These are phyloP conservation scores for Drosophila buzzatii DNA, from an alignment of 2,888 invertebrate genomes.

Conservation along the genomic window DNA sequence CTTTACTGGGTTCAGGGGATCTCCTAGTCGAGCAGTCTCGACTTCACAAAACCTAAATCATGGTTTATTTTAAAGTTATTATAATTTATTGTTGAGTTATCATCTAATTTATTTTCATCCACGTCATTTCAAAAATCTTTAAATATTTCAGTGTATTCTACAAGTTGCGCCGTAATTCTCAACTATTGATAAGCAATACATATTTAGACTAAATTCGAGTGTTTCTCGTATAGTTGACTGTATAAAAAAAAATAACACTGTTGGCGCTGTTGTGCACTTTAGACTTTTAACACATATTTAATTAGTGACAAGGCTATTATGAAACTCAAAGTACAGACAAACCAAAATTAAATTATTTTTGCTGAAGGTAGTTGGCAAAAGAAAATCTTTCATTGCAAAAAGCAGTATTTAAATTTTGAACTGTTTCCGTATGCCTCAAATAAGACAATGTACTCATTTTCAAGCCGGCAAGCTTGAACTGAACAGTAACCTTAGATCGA, in stretches of 20 bases:
- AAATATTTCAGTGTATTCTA: too few species aligned
- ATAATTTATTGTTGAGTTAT: too few species aligned
- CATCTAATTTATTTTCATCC: not conserved
- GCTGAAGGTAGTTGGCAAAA: not conserved
- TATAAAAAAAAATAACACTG: not conserved
- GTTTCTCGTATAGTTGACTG: constrained; percentile 16
- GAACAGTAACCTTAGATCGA: constrained; percentile 50
- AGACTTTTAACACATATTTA: constrained; percentile 48
- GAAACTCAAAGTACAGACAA: constrained; percentile 56
- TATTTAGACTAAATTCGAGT: constrained; percentile 45
- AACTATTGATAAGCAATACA: constrained; percentile 52
- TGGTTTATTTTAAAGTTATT: too few species aligned
- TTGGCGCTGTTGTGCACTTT: constrained; percentile 49
- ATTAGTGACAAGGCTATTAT: constrained; percentile 57
- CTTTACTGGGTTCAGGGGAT: too few species aligned
- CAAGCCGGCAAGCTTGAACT: constrained; percentile 10
- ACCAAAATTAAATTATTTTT: constrained; percentile 16
- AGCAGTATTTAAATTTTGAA: constrained; percentile 12
- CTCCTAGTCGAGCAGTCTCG: too few species aligned
- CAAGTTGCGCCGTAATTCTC: not conserved
- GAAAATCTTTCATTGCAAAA: not conserved
- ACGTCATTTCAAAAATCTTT: too few species aligned
- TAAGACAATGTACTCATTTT: constrained; percentile 18
- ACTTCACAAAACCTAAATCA: too few species aligned
- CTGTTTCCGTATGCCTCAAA: constrained; percentile 10